Evolutionary conservation across 2,888 invertebrate species (phyloP), one percentile per base, ranked within the genome.

Genomic region (Ophraella communa): DNA sequence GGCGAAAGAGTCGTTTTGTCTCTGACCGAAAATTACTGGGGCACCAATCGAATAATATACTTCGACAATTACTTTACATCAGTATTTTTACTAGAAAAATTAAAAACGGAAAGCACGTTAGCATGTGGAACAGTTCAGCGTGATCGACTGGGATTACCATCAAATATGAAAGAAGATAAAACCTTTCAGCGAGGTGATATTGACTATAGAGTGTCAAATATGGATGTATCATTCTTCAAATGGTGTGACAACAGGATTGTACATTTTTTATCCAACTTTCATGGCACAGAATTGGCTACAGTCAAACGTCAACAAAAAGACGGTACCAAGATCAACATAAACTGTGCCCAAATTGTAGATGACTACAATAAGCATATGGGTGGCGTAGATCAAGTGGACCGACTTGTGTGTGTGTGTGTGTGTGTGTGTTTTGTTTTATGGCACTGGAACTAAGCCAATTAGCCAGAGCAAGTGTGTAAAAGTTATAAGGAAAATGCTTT

Each of bases 1-100:
- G 74, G 70, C 11, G 71, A 73, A 64, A 58, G 71, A 45, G 66
- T 74, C 17, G 70, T 74, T 21, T 51, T 75, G 17, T 30, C 49
- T 24, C 45, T 73, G 7, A 71, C 63, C 17, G 61, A 73, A 68
- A 35, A 35, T 35, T 35, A 35, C n/a, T n/a, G n/a, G n/a, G n/a
- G n/a, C n/a, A n/a, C n/a, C n/a, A n/a, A n/a, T n/a, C n/a, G n/a
- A n/a, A n/a, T n/a, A n/a, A n/a, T n/a, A 24, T 35, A 35, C 14
- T 35, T 35, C 35, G 35, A 35, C 35, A 35, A 35, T 35, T 35
- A 35, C 35, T 35, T 35, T 11, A 35, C 64, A n/a, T 60, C 59
- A 27, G 44, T 64, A 11, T 17, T 18, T 52, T 53, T 60, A 51
- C 47, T 64, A 45, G 55, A 64, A 60, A 60, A 49, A 60, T n/a